A percentile compares a stretch with the other conserved stretches of the same genome.
phyloP scores from a whole-genome alignment of 2,888 invertebrate genomes.

The Drosophila engyochracea region DNA sequence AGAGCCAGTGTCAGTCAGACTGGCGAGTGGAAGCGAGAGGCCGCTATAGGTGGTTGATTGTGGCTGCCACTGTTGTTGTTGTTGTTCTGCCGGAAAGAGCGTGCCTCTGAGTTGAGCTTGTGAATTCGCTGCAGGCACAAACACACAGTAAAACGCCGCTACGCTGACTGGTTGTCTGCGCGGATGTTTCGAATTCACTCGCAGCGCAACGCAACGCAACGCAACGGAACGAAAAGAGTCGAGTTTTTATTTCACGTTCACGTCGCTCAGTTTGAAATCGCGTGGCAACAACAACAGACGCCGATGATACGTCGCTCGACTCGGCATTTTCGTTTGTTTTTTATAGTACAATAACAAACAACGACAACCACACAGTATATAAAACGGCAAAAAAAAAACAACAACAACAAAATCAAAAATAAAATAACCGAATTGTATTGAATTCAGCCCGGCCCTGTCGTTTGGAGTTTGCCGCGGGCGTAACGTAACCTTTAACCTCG shows the following conservation, averaged over 20 bases:
- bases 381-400: conserved; percentile 1
- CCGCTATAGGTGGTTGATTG: conserved; percentile 40
- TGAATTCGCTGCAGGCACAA: conserved; percentile 46
- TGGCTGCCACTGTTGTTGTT: neutral
- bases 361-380: conserved; percentile 6
- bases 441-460: conserved; percentile 26
- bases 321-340: conserved; percentile 52
- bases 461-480: conserved; percentile 59
- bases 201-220: conserved; percentile 11
- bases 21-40: conserved; percentile 32
- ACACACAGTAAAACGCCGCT: conserved; percentile 72
- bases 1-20: conserved; percentile 24
- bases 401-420: neutral
- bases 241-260: conserved; percentile 38
- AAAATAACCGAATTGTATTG: conserved; percentile 30
- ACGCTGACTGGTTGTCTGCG: conserved; percentile 69
- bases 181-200: conserved; percentile 48
- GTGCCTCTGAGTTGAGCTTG: conserved; percentile 27
- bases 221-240: conserved; percentile 26
- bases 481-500: conserved; percentile 59
- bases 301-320: conserved; percentile 35
- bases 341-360: conserved; percentile 21
- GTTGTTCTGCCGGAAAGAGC: conserved; percentile 26
- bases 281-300: conserved; percentile 59
- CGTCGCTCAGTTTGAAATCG: conserved; percentile 51